Evolutionary conservation across 2,888 invertebrate species (phyloP).

Genomic region (Phytoseiulus persimilis): DNA sequence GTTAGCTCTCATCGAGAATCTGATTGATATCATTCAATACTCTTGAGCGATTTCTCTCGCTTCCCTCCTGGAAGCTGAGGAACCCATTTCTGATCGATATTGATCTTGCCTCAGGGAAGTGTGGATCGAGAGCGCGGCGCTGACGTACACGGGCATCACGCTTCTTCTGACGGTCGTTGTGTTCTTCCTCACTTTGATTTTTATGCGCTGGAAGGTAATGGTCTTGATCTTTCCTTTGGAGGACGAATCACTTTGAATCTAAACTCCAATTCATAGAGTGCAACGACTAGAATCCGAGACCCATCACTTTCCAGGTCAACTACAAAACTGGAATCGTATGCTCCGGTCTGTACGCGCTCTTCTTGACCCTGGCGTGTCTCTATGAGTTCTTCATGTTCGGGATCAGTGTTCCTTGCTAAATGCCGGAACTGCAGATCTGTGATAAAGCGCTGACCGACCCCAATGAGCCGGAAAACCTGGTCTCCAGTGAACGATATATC

Average conservation of each 20-base stretch:
- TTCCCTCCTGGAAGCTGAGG: neutral
- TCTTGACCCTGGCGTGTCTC: conserved; percentile 66
- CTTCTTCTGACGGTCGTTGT: conserved; percentile 65
- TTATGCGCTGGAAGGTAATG: conserved; percentile 55
- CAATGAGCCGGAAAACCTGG: no score
- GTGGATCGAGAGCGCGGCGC: conserved; percentile 65
- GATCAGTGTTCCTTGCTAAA: conserved; percentile 44
- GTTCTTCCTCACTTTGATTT: conserved; percentile 61
- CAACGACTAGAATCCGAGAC: no score
- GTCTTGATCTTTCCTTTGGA: neutral
- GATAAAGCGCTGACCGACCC: neutral
- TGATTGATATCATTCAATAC: neutral
- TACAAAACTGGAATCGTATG: conserved; percentile 62
- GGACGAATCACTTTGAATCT: no score
- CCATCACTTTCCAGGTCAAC: conserved; percentile 64
- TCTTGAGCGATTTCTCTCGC: neutral
- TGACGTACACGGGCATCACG: conserved; percentile 71
- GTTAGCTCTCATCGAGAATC: neutral
- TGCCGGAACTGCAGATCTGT: neutral
- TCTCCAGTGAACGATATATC: no score
- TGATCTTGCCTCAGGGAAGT: conserved; percentile 56
- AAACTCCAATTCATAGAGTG: no score
- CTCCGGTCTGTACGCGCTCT: conserved; percentile 60
- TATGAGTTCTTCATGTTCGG: conserved; percentile 80
- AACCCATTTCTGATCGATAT: neutral